Percentiles rank a stretch among this genome's conserved stretches.
Evolutionary conservation across 2,113 vertebrate species (phyloP).

Genomic region (Ameiurus melas): DNA sequence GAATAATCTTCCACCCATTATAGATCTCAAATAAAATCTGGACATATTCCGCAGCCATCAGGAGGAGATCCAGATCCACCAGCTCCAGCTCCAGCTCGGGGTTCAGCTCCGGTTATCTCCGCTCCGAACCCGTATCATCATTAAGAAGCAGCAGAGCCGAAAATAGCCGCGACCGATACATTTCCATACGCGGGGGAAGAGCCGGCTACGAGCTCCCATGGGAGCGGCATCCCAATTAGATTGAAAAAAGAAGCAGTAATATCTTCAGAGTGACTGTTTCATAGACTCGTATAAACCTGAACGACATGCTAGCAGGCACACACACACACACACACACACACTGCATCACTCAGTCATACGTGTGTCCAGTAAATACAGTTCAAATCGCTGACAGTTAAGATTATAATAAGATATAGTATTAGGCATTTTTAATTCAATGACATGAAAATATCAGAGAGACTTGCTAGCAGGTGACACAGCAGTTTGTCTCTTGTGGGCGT

Average conservation of each 20-base stretch:
- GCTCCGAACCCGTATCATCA: neutral
- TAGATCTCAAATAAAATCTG: neutral
- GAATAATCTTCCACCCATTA: neutral
- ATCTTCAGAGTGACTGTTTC: constrained; percentile 20
- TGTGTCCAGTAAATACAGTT: neutral
- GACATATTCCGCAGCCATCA: neutral
- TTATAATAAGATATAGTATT: too few species aligned
- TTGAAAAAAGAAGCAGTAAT: constrained; percentile 15
- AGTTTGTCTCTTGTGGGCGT: neutral
- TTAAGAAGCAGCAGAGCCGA: constrained; percentile 33
- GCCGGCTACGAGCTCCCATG: constrained; percentile 16
- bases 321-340: constrained; percentile 2
- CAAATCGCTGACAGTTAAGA: neutral
- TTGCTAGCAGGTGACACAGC: too few species aligned
- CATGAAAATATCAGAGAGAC: neutral
- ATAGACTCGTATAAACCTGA: neutral
- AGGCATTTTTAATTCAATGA: neutral
- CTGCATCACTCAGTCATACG: neutral
- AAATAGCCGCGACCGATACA: constrained; percentile 42
- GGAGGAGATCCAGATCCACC: neutral
- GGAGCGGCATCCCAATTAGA: constrained; percentile 49
- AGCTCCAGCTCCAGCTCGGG: neutral
- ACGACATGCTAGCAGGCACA: neutral
- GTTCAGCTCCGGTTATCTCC: neutral
- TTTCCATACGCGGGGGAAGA: constrained; percentile 38